Evolutionary conservation across 2,113 vertebrate species (phyloP).

Genomic region (Chaetodon trifascialis): DNA sequence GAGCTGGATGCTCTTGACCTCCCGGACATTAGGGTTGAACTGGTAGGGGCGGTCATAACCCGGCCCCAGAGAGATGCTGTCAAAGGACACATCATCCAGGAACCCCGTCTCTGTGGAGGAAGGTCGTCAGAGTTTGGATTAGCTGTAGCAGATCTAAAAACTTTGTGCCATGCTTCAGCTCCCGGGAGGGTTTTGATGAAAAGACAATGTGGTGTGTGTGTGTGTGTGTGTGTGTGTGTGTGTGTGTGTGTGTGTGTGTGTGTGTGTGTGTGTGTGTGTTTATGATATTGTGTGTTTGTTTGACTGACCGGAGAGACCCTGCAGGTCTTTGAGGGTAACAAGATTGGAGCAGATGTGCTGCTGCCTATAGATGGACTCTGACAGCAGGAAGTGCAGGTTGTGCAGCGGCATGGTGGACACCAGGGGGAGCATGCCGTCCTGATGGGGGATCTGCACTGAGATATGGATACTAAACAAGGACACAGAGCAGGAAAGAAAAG

Average conservation of each 20-base stretch:
- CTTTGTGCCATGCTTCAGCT: background rate
- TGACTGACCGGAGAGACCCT: constrained; percentile 90
- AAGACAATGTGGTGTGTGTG: background rate
- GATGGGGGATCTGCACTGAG: constrained; percentile 98
- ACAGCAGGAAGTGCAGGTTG: constrained; percentile 97
- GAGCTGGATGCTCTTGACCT: constrained; percentile 92
- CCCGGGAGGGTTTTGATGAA: background rate
- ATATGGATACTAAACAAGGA: constrained; percentile 92
- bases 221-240: background rate
- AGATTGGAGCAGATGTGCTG: constrained; percentile 98
- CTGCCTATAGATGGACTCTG: constrained; percentile 97
- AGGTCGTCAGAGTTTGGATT: background rate
- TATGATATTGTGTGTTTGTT: background rate
- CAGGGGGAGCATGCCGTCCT: constrained; percentile 98
- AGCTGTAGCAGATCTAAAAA: background rate
- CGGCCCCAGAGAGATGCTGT: constrained; percentile 89
- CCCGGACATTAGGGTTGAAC: constrained; percentile 89
- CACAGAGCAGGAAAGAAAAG: background rate
- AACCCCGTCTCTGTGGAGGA: constrained; percentile 90
- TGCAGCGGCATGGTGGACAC: constrained; percentile 97
- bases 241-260: background rate
- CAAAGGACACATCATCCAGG: constrained; percentile 88
- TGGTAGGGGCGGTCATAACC: constrained; percentile 96
- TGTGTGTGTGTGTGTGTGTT: background rate
- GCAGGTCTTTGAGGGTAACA: constrained; percentile 89